Percentiles rank a stretch among this genome's conserved stretches.
These are phyloP conservation scores for Sternotherus odoratus DNA, from an alignment of 2,797 vertebrate genomes.

Conservation along the genomic window DNA sequence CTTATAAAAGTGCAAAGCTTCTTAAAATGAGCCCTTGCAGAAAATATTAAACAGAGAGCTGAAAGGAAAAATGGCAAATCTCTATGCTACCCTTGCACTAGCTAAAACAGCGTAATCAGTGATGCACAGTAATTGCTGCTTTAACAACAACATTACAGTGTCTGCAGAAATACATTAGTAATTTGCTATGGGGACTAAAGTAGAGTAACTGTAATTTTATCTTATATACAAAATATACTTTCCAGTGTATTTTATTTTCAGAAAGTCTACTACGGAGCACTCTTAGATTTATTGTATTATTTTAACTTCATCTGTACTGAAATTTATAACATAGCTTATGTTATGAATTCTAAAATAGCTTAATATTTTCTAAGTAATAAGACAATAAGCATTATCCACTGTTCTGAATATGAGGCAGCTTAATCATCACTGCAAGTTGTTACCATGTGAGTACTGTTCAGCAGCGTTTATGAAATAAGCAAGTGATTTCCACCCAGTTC, in stretches of 20 bases:
- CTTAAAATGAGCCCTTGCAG: conserved; percentile 23
- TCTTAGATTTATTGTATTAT: conserved; percentile 17
- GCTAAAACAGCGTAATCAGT: conserved; percentile 48
- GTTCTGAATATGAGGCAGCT: not conserved
- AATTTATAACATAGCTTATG: conserved; percentile 16
- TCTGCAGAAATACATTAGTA: conserved; percentile 20
- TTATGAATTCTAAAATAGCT: conserved; percentile 39
- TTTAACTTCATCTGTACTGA: not conserved
- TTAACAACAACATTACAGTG: conserved; percentile 20
- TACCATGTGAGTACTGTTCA: not conserved
- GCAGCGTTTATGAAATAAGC: not conserved
- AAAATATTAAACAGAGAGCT: not conserved
- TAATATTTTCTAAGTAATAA: not conserved
- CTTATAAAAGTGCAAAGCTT: not conserved
- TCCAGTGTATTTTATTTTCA: not conserved
- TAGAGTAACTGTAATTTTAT: conserved; percentile 1
- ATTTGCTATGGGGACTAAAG: conserved; percentile 20
- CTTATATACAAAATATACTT: conserved; percentile 12
- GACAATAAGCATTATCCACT: not conserved
- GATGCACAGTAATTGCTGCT: conserved; percentile 23
- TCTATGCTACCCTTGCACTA: not conserved
- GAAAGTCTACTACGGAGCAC: not conserved
- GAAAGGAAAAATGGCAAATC: not conserved
- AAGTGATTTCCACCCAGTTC: not conserved
- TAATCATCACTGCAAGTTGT: not conserved